Percentiles rank a stretch among this genome's conserved stretches.
phyloP scores from a whole-genome alignment of 2,113 vertebrate species.

The Triplophysa tibetana region DNA sequence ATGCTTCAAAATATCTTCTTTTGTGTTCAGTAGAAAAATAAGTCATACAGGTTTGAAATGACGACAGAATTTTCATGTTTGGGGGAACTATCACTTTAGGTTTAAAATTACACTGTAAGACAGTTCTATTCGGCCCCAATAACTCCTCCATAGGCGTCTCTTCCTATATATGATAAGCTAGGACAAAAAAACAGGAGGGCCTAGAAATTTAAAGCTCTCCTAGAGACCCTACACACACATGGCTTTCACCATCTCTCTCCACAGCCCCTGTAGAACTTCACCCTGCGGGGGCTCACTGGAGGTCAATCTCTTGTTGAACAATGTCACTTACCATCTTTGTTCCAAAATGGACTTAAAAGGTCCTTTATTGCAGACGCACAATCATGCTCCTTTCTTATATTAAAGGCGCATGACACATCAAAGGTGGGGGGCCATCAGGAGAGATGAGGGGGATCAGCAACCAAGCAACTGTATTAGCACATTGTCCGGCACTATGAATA shows the following conservation, averaged over 20 bases:
- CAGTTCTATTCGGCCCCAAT: neutral
- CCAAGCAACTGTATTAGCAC: conserved; percentile 71
- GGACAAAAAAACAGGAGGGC: neutral
- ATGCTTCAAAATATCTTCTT: too few relatives aligned
- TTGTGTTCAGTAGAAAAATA: too few relatives aligned
- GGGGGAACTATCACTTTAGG: too few relatives aligned
- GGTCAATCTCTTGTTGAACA: conserved; percentile 78
- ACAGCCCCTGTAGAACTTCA: conserved; percentile 60
- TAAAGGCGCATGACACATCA: conserved; percentile 78
- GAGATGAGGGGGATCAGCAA: conserved; percentile 67
- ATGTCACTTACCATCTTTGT: conserved; percentile 84
- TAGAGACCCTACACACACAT: conserved; percentile 2
- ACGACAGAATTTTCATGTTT: too few relatives aligned
- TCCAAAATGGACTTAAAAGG: conserved; percentile 80
- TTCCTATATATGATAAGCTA: neutral
- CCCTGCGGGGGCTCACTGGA: conserved; percentile 71
- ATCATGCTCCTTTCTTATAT: conserved; percentile 66
- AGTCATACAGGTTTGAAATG: too few relatives aligned
- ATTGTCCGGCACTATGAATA: conserved; percentile 58
- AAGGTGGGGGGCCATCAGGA: conserved; percentile 75
- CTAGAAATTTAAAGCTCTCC: neutral
- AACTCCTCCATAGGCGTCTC: neutral
- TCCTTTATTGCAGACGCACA: conserved; percentile 68
- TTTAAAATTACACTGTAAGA: neutral
- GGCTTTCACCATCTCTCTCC: conserved; percentile 39